These are phyloP conservation scores for Triplophysa bombifrons DNA, from an alignment of 2,797 vertebrate genomes.

Conservation along the genomic window DNA sequence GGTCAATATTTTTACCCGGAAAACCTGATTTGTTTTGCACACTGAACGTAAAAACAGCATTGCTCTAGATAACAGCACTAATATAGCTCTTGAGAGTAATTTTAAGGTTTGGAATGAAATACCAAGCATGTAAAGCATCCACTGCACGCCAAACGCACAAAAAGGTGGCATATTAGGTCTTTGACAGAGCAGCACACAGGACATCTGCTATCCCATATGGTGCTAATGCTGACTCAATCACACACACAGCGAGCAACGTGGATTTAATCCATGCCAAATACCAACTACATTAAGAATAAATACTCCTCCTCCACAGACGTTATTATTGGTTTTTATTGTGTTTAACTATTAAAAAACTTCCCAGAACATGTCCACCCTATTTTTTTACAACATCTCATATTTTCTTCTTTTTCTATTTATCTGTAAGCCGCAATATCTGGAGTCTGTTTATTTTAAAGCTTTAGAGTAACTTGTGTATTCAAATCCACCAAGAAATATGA, in stretches of 20 bases:
- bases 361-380: neutral
- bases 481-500: slow-evolving; percentile 11
- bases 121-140: slow-evolving; percentile 14
- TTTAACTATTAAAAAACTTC: neutral
- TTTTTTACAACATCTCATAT: neutral
- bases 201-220: slow-evolving; percentile 59
- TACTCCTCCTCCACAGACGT: slow-evolving; percentile 6
- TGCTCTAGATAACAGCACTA: slow-evolving; percentile 8
- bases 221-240: slow-evolving; percentile 52
- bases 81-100: slow-evolving; percentile 10
- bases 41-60: neutral
- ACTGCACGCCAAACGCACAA: slow-evolving; percentile 4
- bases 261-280: slow-evolving; percentile 44
- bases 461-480: neutral
- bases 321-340: neutral
- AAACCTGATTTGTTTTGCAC: neutral
- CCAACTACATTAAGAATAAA: slow-evolving; percentile 42
- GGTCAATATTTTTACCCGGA: neutral
- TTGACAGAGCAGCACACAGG: slow-evolving; percentile 41
- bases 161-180: slow-evolving; percentile 38
- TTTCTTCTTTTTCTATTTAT: neutral
- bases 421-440: neutral
- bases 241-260: slow-evolving; percentile 40
- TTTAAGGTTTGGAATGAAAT: slow-evolving; percentile 22
- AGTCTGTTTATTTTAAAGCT: slow-evolving; percentile 3